A percentile compares a stretch with the other conserved stretches of the same genome.
Conservation (phyloP, 2,797 vertebrate genomes). For the Macropodus opercularis region DNA sequence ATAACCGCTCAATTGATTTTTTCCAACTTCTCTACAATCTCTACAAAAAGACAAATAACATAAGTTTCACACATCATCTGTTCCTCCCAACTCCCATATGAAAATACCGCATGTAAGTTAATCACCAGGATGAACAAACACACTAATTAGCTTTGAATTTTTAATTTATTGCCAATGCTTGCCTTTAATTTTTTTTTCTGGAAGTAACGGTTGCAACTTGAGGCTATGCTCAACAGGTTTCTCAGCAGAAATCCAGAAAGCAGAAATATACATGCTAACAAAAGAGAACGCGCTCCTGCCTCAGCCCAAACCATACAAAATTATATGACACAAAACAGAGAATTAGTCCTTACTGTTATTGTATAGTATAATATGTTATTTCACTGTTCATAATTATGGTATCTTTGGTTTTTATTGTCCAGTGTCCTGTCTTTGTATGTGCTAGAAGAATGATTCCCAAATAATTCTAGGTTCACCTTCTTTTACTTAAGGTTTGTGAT, state of each 20-base stretch:
- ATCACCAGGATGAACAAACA: constrained; percentile 20
- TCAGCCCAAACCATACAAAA: constrained; percentile 20
- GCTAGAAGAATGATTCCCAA: constrained; percentile 5
- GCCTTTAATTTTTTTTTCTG: constrained; percentile 24
- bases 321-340: constrained; percentile 4
- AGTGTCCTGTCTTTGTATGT: constrained; percentile 23
- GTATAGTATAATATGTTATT: constrained; percentile 8
- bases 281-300: constrained; percentile 40
- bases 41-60: constrained; percentile 33
- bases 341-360: constrained; percentile 34
- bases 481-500: constrained; percentile 7
- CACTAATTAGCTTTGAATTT: constrained; percentile 16
- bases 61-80: constrained; percentile 18
- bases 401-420: constrained; percentile 18
- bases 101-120: neutral
- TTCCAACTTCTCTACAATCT: constrained; percentile 1
- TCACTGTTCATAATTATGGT: constrained; percentile 10
- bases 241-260: constrained; percentile 51
- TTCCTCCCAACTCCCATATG: constrained; percentile 7
- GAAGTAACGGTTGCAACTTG: constrained; percentile 60
- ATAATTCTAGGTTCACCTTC: constrained; percentile 8
- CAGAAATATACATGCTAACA: constrained; percentile 52
- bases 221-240: constrained; percentile 60
- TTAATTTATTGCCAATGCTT: constrained; percentile 29
- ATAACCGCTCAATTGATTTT: constrained; percentile 31